A percentile compares a stretch with the other conserved stretches of the same genome.
phyloP scores from a whole-genome alignment of 2,113 vertebrate genomes.

The Pavo muticus region DNA sequence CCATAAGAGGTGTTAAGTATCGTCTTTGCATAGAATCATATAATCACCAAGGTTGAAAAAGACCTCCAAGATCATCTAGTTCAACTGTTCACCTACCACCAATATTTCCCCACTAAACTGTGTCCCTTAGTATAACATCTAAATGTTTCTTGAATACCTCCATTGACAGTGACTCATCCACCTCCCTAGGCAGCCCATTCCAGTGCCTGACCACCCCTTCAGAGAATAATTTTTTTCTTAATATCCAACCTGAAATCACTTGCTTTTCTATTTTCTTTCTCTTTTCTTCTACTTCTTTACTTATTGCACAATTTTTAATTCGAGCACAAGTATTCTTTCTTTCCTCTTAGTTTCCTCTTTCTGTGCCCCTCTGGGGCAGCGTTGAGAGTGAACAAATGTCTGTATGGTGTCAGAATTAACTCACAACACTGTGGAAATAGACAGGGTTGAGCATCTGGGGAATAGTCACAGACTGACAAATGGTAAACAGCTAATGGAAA shows the following conservation, averaged over 20 bases:
- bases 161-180: too few species aligned
- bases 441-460: neutral
- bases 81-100: too few species aligned
- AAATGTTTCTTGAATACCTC: too few species aligned
- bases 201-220: too few species aligned
- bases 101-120: too few species aligned
- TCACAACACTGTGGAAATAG: neutral
- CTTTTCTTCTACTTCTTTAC: neutral
- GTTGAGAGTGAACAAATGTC: neutral
- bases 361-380: neutral
- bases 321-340: neutral
- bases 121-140: too few species aligned
- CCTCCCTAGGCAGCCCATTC: too few species aligned
- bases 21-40: neutral
- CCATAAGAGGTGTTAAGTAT: neutral
- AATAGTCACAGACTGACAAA: neutral
- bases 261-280: neutral
- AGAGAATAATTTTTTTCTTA: too few species aligned
- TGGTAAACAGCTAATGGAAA: neutral
- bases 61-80: too few species aligned
- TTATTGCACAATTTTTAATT: neutral
- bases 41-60: too few species aligned
- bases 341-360: neutral
- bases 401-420: neutral
- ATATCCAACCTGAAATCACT: too few species aligned